Percentiles rank a stretch among this genome's conserved stretches.
Evolutionary conservation across 23 tunicate species (phyloP).

Genomic region (Halocynthia aurantium): DNA sequence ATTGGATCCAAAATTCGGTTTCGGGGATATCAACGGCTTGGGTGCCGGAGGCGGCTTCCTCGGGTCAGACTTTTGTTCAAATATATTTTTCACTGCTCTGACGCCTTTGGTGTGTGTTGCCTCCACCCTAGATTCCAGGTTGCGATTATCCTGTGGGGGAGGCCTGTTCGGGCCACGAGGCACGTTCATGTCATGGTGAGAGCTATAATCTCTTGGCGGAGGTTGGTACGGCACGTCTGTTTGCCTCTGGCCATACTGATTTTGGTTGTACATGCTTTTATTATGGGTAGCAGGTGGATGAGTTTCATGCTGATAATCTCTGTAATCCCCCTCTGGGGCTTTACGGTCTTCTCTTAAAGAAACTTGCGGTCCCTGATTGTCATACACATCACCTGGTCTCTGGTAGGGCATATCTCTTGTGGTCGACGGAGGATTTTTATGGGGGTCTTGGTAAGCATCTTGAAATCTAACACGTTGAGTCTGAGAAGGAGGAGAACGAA

Average conservation of each 20-base stretch:
- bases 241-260: too few relatives aligned
- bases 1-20: background rate
- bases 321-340: too few relatives aligned
- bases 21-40: constrained; percentile 13
- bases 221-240: too few relatives aligned
- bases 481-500: constrained; percentile 7
- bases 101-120: constrained; percentile 25
- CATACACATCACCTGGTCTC: too few relatives aligned
- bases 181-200: background rate
- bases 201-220: too few relatives aligned
- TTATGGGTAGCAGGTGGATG: too few relatives aligned
- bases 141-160: background rate
- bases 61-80: constrained; percentile 60
- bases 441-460: background rate
- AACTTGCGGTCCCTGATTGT: background rate
- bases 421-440: background rate
- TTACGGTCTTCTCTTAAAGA: background rate
- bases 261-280: too few relatives aligned
- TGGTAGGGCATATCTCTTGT: background rate
- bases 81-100: constrained; percentile 39
- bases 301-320: too few relatives aligned
- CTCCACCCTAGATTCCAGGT: constrained; percentile 7
- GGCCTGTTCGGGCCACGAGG: background rate
- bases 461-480: background rate
- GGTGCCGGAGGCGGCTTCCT: constrained; percentile 50